Evolutionary conservation across 2,113 vertebrate species (phyloP), one percentile per base, ranked within the genome.

Genomic region (Upupa epops): DNA sequence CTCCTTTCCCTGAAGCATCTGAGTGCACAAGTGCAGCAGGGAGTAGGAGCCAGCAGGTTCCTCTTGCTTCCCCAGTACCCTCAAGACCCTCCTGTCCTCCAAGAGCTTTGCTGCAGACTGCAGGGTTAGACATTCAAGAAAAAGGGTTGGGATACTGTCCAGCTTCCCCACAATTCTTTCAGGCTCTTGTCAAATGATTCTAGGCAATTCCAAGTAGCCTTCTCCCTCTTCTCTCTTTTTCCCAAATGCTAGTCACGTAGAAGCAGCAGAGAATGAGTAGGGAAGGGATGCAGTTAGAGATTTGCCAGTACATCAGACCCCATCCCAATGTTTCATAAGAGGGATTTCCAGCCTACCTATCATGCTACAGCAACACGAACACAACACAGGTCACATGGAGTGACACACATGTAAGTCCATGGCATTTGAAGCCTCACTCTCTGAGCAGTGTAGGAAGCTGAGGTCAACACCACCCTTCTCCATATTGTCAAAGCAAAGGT

Each of bases 241-340:
- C 36, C 40, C 26, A 66, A 63, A 46, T 8, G 3, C 18, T 58
- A 45, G 49, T 20, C 14, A 5, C 3, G 6, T 36, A 14, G 29
- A 86, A 82, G 59, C 13, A 73, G 22, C 40, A 52, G 60, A n/a
- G 17, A 56, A 21, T 22, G 25, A 8, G 24, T n/a, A 17, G 60
- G 40, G 11, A 24, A 19, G 22, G 5, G 49, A 19, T 16, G 5
- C 15, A 36, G 19, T 8, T 19, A 19, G 24, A 40, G 14, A 26
- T 66, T 25, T 55, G 4, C 14, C 37, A 58, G 0, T 1, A 0
- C 7, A n/a, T 28, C 7, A 51, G 61, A 10, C 13, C 26, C 13
- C 31, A 10, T 21, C 24, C 51, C 8, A 3, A 14, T 26, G n/a
- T 31, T 45, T 42, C 37, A 25, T 32, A 36, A 9, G 8, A 21